Conservation (phyloP, 2,888 invertebrate species). For the Pristionchus exspectatus region DNA sequence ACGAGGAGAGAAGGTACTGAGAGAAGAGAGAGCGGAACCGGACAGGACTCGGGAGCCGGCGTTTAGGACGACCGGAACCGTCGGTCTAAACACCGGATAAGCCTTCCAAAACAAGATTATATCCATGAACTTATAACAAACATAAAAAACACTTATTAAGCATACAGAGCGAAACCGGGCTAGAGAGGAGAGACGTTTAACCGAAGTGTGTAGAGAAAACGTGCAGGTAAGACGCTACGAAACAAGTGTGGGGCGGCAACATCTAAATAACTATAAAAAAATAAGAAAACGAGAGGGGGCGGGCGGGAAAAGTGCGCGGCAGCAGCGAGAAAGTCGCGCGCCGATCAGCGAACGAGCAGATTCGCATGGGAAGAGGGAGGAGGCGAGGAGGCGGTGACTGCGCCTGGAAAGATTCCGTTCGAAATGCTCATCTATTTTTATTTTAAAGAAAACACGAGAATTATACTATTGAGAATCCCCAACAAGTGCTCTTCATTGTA, state of each 20-base stretch:
- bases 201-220: not conserved
- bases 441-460: too few relatives aligned
- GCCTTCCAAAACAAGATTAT: conserved; percentile 43
- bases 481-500: too few relatives aligned
- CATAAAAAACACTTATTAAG: conserved; percentile 23
- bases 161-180: conserved; percentile 43
- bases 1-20: conserved; percentile 46
- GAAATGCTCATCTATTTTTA: too few relatives aligned
- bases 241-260: conserved; percentile 54
- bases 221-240: conserved; percentile 51
- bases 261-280: conserved; percentile 56
- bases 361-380: conserved; percentile 79
- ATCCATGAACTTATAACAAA: conserved; percentile 50
- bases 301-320: conserved; percentile 21
- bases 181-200: not conserved
- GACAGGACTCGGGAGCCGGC: not conserved
- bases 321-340: conserved; percentile 15
- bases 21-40: conserved; percentile 3
- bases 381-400: conserved; percentile 56
- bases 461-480: too few relatives aligned
- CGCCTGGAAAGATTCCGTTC: not conserved
- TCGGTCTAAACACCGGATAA: not conserved
- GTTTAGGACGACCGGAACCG: not conserved
- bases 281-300: conserved; percentile 49
- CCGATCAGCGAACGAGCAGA: conserved; percentile 64